These are phyloP conservation scores for Shargacucullia verbasci DNA, from an alignment of 2,888 invertebrate genomes.

Conservation along the genomic window DNA sequence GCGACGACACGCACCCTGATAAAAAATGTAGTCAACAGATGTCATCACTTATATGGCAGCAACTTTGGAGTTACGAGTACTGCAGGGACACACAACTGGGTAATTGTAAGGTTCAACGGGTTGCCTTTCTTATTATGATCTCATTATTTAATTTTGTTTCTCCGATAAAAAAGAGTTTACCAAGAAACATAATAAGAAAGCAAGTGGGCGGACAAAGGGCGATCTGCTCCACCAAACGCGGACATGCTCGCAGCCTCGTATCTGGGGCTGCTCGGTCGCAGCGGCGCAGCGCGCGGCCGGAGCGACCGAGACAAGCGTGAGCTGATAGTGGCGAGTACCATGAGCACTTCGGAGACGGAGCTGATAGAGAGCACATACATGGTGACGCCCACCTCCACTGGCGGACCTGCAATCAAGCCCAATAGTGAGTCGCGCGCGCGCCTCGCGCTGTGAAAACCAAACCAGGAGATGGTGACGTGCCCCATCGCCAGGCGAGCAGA, in stretches of 20 bases:
- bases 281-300: slow-evolving; percentile 73
- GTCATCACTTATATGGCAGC: slow-evolving; percentile 73
- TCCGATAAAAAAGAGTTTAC: slow-evolving; percentile 51
- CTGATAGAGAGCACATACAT: slow-evolving; percentile 99
- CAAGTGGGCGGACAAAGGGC: slow-evolving; percentile 84
- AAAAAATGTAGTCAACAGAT: slow-evolving; percentile 51
- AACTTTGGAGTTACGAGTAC: slow-evolving; percentile 88
- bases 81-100: slow-evolving; percentile 84
- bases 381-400: slow-evolving; percentile 99
- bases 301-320: slow-evolving; percentile 84
- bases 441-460: slow-evolving; percentile 83
- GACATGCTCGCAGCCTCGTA: slow-evolving; percentile 89
- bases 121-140: slow-evolving; percentile 86
- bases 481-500: slow-evolving; percentile 75
- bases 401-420: slow-evolving; percentile 95
- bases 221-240: slow-evolving; percentile 85
- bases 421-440: slow-evolving; percentile 82
- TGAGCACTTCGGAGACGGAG: slow-evolving; percentile 99
- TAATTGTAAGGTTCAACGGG: slow-evolving; percentile 77
- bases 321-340: slow-evolving; percentile 93
- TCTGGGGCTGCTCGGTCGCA: slow-evolving; percentile 88
- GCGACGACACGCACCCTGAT: no score
- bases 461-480: slow-evolving; percentile 80
- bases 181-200: slow-evolving; percentile 85
- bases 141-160: slow-evolving; percentile 58